Evolutionary conservation across 2,888 invertebrate species (phyloP), one percentile per base, ranked within the genome.

Genomic region (Epistrophe eligans): DNA sequence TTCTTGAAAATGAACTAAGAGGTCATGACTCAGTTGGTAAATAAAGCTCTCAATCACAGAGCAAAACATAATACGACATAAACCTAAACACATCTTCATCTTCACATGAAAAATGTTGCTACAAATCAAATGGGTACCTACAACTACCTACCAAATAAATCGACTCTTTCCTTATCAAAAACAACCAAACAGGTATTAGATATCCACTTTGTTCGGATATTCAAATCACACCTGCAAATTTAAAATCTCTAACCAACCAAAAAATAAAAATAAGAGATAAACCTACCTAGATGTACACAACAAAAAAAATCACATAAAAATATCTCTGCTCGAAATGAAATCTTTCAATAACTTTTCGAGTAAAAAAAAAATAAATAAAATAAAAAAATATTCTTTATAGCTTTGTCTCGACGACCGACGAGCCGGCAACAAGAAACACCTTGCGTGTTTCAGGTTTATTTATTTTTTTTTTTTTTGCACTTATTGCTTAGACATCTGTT

Each of bases 401-500:
- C 17, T 19, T 50, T 19, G 66, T 67, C 66, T 67, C 48, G 67
- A 35, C 10, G 10, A 10, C 43, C 55, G 15, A 2, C 8, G 28
- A 24, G 9, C 28, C 48, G 17, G 19, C 17, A 67, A 67, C 67
- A 67, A 67, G 19, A 67, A 50, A 67, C 67, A 67, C 50, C 67
- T 67, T 67, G 48, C 66, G 48, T 35, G 17, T 60, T 19, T 60
- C 60, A 19, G 40, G 28, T 55, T 55, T 32, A 3, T 7, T 32
- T 19, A 3, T 7, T 32, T 19, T 5, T 43, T 24, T 24, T 38
- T 17, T 17, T 35, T n/a, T 15, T 62, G 35, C 60, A 70, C 64
- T 74, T 64, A 58, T 85, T 73, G 82, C 43, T 62, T 70, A 82
- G 73, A 62, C 71, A 85, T 74, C 77, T 85, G 77, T 35, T 55